These are phyloP conservation scores for Amiota minor DNA, from an alignment of 2,888 invertebrate genomes.

Conservation along the genomic window DNA sequence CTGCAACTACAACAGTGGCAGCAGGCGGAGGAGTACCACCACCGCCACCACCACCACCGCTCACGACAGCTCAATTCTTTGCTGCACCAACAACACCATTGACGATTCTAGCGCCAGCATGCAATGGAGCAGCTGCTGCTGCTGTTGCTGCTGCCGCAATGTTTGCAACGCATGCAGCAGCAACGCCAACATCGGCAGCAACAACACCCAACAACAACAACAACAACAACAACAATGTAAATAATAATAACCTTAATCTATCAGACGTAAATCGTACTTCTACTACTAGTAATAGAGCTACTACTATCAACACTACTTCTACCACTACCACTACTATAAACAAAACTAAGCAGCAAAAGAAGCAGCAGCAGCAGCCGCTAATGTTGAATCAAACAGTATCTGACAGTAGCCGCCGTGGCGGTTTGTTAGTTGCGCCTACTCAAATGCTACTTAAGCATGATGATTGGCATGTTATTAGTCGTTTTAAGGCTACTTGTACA, in stretches of 20 bases:
- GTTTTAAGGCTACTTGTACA: no score
- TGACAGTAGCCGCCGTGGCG: constrained; percentile 23
- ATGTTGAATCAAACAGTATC: constrained; percentile 19
- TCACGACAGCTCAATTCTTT: constrained; percentile 58
- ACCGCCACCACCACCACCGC: constrained; percentile 24
- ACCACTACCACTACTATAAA: constrained; percentile 62
- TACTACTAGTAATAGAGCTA: constrained; percentile 53
- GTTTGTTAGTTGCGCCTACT: neutral
- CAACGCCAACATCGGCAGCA: constrained; percentile 62
- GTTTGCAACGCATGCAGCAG: constrained; percentile 59
- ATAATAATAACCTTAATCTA: constrained; percentile 73
- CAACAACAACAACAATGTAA: constrained; percentile 72
- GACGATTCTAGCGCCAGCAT: constrained; percentile 66
- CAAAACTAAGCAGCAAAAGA: constrained; percentile 48
- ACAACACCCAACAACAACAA: constrained; percentile 69
- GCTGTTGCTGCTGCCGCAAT: constrained; percentile 57
- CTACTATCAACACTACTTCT: constrained; percentile 42
- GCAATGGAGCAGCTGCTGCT: constrained; percentile 62
- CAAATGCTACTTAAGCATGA: no score
- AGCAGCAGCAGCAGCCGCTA: constrained; percentile 39
- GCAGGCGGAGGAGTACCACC: constrained; percentile 15
- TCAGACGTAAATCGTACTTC: constrained; percentile 72
- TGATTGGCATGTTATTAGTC: no score
- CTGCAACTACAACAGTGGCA: constrained; percentile 43
- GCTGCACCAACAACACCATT: constrained; percentile 65